These are phyloP conservation scores for Odiellus spinosus DNA, from an alignment of 2,888 invertebrate species.

Conservation along the genomic window DNA sequence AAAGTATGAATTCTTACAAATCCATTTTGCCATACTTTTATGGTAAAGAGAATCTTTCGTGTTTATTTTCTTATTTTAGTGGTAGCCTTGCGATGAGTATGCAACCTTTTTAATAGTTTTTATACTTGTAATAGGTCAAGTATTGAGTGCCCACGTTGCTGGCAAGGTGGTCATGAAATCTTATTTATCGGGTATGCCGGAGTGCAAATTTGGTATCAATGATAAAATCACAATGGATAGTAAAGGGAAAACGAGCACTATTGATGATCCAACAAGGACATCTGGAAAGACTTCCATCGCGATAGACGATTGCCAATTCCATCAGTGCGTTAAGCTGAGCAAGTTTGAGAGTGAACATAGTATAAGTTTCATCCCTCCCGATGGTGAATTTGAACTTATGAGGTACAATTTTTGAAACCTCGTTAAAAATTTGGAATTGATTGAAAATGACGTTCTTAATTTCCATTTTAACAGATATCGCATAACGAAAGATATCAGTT, in stretches of 20 bases:
- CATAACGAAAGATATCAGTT: conserved; percentile 97
- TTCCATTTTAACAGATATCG: conserved; percentile 64
- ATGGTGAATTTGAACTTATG: conserved; percentile 99
- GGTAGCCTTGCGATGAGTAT: not conserved
- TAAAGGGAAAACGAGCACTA: conserved; percentile 32
- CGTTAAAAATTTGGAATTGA: too few relatives aligned
- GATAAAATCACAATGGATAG: conserved; percentile 97
- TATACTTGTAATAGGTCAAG: conserved; percentile 53
- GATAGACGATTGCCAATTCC: conserved; percentile 99
- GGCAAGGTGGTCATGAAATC: conserved; percentile 99
- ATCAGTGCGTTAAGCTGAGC: conserved; percentile 97
- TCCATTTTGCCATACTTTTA: too few relatives aligned
- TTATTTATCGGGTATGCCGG: conserved; percentile 98
- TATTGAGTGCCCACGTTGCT: conserved; percentile 95
- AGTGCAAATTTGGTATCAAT: conserved; percentile 98
- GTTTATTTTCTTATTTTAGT: not conserved
- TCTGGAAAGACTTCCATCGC: conserved; percentile 67
- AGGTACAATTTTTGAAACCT: too few relatives aligned
- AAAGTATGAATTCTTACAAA: too few relatives aligned
- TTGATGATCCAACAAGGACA: conserved; percentile 55
- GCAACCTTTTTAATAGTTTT: conserved; percentile 1
- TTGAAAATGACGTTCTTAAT: too few relatives aligned
- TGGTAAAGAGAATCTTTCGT: too few relatives aligned
- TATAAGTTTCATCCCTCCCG: conserved; percentile 98
- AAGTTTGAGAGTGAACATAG: conserved; percentile 99